Percentiles rank a stretch among this genome's conserved stretches.
Evolutionary conservation across 2,113 vertebrate species (phyloP).

Genomic region (Hypocryptadius cinnamomeus): DNA sequence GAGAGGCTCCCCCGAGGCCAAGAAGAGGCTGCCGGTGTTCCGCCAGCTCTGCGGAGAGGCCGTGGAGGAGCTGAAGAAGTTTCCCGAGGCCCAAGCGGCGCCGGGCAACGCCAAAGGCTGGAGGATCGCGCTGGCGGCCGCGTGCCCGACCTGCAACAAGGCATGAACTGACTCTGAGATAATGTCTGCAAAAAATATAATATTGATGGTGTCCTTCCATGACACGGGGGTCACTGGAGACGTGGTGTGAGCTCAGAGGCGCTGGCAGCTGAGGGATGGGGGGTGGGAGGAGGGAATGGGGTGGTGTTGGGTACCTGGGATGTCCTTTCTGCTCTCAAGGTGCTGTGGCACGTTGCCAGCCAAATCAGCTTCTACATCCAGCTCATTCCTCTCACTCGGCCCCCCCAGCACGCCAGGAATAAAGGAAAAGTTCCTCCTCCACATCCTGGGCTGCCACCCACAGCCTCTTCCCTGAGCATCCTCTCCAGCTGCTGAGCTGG

Average conservation of each 20-base stretch:
- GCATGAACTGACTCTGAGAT: not conserved
- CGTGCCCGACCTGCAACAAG: not conserved
- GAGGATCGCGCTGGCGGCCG: not conserved
- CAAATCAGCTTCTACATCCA: not conserved
- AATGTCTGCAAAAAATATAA: not conserved
- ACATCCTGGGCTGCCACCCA: not conserved
- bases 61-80: not conserved
- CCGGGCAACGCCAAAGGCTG: not conserved
- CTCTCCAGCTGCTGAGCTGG: not conserved
- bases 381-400: not conserved
- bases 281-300: not conserved
- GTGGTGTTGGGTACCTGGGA: fast-evolving
- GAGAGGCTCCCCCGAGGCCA: not conserved
- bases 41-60: slow-evolving; percentile 8
- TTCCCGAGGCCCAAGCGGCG: fast-evolving
- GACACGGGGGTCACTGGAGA: not conserved
- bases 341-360: not conserved
- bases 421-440: not conserved
- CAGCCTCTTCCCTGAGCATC: not conserved
- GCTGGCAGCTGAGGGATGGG: not conserved
- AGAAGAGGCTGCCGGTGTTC: slow-evolving; percentile 25
- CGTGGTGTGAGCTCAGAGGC: not conserved
- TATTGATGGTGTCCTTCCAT: not conserved
- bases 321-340: not conserved
- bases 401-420: not conserved